Conservation (phyloP, 2,888 invertebrate genomes). For the Barypeithes pellucidus region DNA sequence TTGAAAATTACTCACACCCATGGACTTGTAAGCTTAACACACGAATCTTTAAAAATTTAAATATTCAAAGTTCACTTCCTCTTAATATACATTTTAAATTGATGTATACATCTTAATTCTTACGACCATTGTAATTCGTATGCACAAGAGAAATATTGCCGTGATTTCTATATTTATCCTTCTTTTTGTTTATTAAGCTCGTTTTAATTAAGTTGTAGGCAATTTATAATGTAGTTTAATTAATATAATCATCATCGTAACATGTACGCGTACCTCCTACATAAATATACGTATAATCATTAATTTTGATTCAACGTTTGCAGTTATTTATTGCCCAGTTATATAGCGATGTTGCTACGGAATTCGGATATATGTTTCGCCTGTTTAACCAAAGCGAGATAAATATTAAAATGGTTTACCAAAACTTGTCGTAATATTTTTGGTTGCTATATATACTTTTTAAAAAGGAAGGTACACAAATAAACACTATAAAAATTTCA, state of each 20-base stretch:
- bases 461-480: too few species aligned
- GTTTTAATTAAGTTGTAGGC: constrained; percentile 59
- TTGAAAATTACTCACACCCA: too few species aligned
- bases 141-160: constrained; percentile 20
- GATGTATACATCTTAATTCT: neutral
- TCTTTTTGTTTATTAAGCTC: constrained; percentile 54
- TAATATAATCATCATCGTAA: constrained; percentile 59
- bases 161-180: constrained; percentile 6
- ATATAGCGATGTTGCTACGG: constrained; percentile 31
- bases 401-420: neutral
- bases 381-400: constrained; percentile 15
- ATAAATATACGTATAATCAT: constrained; percentile 50
- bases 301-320: constrained; percentile 55
- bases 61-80: too few species aligned
- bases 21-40: too few species aligned
- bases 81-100: too few species aligned
- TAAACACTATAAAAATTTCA: too few species aligned
- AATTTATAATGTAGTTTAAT: constrained; percentile 58
- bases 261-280: constrained; percentile 55
- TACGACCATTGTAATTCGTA: neutral
- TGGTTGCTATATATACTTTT: too few species aligned
- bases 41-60: too few species aligned
- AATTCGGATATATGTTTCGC: neutral
- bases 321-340: constrained; percentile 47
- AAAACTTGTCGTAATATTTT: too few species aligned